These are phyloP conservation scores for Boloria euphrosyne DNA, from an alignment of 2,888 invertebrate species.

Conservation along the genomic window DNA sequence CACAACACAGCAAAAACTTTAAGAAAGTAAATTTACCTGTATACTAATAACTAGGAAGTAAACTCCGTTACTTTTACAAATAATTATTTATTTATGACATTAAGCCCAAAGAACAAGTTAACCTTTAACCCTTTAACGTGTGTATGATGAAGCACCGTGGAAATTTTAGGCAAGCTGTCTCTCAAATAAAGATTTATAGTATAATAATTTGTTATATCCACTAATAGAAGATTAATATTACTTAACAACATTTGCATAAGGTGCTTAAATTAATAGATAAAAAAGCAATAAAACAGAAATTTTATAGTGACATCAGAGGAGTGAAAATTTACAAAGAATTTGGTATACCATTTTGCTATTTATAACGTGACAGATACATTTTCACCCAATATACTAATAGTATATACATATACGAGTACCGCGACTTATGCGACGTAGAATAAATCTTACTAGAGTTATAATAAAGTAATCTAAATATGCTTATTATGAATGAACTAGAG, in stretches of 20 bases:
- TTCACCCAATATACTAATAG: no score
- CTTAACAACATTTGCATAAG: slow-evolving; percentile 26
- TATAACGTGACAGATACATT: no score
- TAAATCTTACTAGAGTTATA: no score
- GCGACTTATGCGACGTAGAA: no score
- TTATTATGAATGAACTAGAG: no score
- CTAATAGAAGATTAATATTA: slow-evolving; percentile 32
- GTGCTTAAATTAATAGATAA: slow-evolving; percentile 24
- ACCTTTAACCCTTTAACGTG: slow-evolving; percentile 8
- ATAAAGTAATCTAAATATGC: no score
- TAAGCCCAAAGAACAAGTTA: slow-evolving; percentile 1
- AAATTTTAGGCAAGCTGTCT: slow-evolving; percentile 15
- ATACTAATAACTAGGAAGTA: not conserved
- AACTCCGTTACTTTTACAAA: slow-evolving; percentile 2
- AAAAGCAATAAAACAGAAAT: slow-evolving; percentile 25
- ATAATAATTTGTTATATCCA: slow-evolving; percentile 29
- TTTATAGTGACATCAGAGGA: slow-evolving; percentile 3
- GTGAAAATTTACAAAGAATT: slow-evolving; percentile 1
- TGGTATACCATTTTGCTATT: not conserved
- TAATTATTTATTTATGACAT: slow-evolving; percentile 5
- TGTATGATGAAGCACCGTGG: not conserved
- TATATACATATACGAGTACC: no score
- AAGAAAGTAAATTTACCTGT: not conserved
- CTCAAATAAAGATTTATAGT: slow-evolving; percentile 28
- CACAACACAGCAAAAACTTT: no score